Base-by-base conservation (phyloP, 2,797 vertebrate genomes). In the Setipinna tenuifilis region DNA sequence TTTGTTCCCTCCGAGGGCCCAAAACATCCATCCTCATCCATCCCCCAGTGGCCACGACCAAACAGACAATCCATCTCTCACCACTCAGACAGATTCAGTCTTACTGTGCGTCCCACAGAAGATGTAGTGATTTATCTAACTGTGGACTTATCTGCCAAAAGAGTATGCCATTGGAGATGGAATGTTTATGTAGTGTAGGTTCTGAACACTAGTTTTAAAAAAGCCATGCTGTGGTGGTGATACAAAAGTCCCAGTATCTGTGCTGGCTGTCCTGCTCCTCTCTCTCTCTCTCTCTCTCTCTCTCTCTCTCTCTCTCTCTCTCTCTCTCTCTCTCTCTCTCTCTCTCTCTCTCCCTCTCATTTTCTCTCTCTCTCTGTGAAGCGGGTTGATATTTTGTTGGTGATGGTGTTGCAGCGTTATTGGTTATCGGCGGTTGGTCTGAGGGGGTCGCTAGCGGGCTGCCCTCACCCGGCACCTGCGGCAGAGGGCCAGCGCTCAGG, bases 401-500 rank as follows among this genome's bases (percentile, higher is more conserved):
- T 78, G 35, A 19, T 41, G 35, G 7, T 41, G 12, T 71, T 19
- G 68, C 17, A n/a, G 31, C 5, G 71, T 44, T 78, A 41, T 44
- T 78, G 71, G 71, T 78, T 44, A 44, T 35, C 16, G 35, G 35
- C 35, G 5, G 16, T n/a, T 44, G 71, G 71, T 44, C 71, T 10
- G 71, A 44, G 71, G 71, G 31, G 71, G 71, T 78, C 71, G 71
- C 71, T 78, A 78, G 71, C 41, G 16, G 25, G 54, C 78, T 83
- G 80, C 78, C 88, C 68, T 75, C 7, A 80, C 41, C 4, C 82
- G 87, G 85, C 88, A 82, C 87, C 83, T 9, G 87, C 84, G 89
- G 89, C 84, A 84, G 84, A 87, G 85, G 84, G 87, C 88, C 92
- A 92, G 90, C 91, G 88, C 88, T 50, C 89, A 25, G 90, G 85